phyloP scores from a whole-genome alignment of 2,888 invertebrate genomes.

The Apeira syringaria region DNA sequence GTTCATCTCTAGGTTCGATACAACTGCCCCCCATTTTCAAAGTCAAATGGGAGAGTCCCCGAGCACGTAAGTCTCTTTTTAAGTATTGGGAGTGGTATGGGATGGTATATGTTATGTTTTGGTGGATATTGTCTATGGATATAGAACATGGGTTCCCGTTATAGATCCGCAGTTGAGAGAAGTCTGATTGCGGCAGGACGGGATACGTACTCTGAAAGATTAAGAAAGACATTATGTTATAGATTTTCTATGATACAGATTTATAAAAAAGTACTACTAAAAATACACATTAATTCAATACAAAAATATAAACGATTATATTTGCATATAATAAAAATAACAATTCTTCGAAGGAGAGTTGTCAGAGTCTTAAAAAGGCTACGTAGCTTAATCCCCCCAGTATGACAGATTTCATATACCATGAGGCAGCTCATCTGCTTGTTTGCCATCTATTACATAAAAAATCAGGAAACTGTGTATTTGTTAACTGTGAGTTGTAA shows the following conservation, averaged over 20 bases:
- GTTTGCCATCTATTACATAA: too few species aligned
- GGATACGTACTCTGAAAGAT: slow-evolving; percentile 82
- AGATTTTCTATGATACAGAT: too few species aligned
- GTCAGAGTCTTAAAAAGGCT: too few species aligned
- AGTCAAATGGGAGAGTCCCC: slow-evolving; percentile 35
- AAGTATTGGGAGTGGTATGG: slow-evolving; percentile 49
- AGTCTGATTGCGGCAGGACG: slow-evolving; percentile 75
- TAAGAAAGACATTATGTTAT: too few species aligned
- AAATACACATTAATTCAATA: too few species aligned
- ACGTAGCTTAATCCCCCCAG: too few species aligned
- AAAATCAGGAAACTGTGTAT: too few species aligned
- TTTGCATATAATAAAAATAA: slow-evolving; percentile 44
- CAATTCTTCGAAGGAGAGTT: not conserved
- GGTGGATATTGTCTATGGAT: slow-evolving; percentile 72
- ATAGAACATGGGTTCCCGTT: slow-evolving; percentile 79
- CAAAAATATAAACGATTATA: too few species aligned
- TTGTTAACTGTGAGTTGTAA: too few species aligned
- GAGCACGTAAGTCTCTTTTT: slow-evolving; percentile 45
- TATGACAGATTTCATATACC: too few species aligned
- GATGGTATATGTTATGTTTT: slow-evolving; percentile 54
- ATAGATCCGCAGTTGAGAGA: slow-evolving; percentile 84
- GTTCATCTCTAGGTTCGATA: slow-evolving; percentile 41
- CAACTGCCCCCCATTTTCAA: slow-evolving; percentile 49
- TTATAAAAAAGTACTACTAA: too few species aligned
- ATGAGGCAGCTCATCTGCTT: too few species aligned